Evolutionary conservation across 2,888 invertebrate genomes (phyloP), one percentile per base, ranked within the genome.

Genomic region (Itoplectis maculator): DNA sequence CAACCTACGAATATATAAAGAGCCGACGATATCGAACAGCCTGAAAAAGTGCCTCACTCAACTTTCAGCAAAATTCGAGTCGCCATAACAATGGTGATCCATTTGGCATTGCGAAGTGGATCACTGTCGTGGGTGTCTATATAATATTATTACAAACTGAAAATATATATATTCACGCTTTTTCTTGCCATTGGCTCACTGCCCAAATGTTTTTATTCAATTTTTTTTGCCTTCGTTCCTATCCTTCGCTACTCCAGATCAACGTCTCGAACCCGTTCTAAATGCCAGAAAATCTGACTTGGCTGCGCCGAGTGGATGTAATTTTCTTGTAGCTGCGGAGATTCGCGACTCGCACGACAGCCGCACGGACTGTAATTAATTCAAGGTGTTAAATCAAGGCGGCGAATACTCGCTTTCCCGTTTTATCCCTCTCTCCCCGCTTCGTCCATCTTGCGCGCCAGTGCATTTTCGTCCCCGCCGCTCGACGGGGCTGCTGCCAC

Each of bases 361-460:
- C 82, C n/a, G 87, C 88, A 87, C 88, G 85, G 89, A 87, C 88
- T 89, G 88, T 90, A 91, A 92, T 92, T 91, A 92, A 91, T 91
- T 89, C 89, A 83, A 89, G 88, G 88, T 89, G 91, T 90, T 91
- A 90, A 91, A 90, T 91, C 89, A 90, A 89, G 89, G 84, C 89
- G 85, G 87, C 88, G 89, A 89, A 91, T 90, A 86, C 87, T 84
- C 83, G 79, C 83, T 42, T 74, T 77, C 56, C 49, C 9, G 18
- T 13, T 20, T 54, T 40, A 35, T 37, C 20, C n/a, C 7, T 29
- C 61, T 20, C 49, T 51, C 66, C 49, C 51, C n/a, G n/a, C n/a
- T n/a, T n/a, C n/a, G n/a, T 54, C 49, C 59, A 35, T 59, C 70
- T 65, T 18, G 47, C 66, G 13, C 29, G 11, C 29, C 11, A 9